Base-by-base conservation (phyloP, 2,113 vertebrate species). In the Litocranius walleri region DNA sequence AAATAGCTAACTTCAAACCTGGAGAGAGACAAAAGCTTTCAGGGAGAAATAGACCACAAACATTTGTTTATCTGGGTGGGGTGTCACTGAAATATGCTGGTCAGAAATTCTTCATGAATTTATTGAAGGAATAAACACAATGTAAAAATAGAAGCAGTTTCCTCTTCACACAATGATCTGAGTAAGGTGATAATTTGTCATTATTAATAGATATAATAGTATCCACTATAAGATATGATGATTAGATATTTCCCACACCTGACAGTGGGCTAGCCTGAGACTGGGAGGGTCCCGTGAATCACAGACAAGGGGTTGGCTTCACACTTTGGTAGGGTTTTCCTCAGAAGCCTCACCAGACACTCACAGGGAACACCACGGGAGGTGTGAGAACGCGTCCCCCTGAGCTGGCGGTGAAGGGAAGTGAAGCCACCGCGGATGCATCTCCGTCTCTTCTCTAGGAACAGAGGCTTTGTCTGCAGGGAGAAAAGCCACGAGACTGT, bases 291-390 rank as follows among this genome's bases (percentile, higher is more conserved):
- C 3, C 19, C 15, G 3, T 29, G 29, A 30, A 25, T 40, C 19
- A 13, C 2, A 27, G 59, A 57, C 9, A 1, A 3, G 0, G 33
- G 23, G 5, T 1, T n/a, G 11, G 15, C 23, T 52, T 3, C 14
- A 0, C 11, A 29, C 3, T 6, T 27, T 25, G 15, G 3, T 6
- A 33, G 71, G 25, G 16, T n/a, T 45, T 62, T 43, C 12, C 27
- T 82, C 45, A 52, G 82, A 64, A 40, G n/a, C 2, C 7, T 54
- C 30, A 36, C 1, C 4, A 12, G n/a, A 12, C 10, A 1, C 54
- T 56, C 74, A 16, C 5, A 36, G n/a, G 4, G 10, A 16, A 0
- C 4, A 15, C 14, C 27, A 5, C 2, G 45, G 33, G 83, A 16
- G 30, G 36, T 25, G 3, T 4, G 5, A 43, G 30, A 3, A 27